Evolutionary conservation across 2,797 vertebrate species (phyloP), one percentile per base, ranked within the genome.

Genomic region (Danio tinwini): DNA sequence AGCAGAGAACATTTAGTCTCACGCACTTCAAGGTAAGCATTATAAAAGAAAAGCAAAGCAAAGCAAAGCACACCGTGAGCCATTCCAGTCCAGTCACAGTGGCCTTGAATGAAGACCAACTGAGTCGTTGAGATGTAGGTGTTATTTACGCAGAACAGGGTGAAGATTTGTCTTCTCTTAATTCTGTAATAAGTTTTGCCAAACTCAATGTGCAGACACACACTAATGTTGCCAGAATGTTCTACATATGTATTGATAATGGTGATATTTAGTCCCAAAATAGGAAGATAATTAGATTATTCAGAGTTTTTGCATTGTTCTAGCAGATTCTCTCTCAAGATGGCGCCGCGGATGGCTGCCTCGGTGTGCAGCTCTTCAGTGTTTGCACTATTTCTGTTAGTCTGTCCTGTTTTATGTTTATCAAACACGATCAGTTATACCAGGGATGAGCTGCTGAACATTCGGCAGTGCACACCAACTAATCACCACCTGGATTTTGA

Each of bases 31-130:
- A 21, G 79, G n/a, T 71, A 82, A 65, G 53, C 78, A 79, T 21
- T 39, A 11, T 39, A 47, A 16, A 52, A 52, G 39, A 40, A 73
- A 62, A 58, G 58, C 8, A 13, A 52, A 17, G 55, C 53, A 58
- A 52, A 42, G 55, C 53, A 58, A 42, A 42, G 68, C 11, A 5
- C 76, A 56, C 78, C 83, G 64, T 53, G 74, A 58, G 39, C 4
- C 11, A 44, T 21, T 14, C 19, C 49, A 53, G 42, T 80, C 55
- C 5, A 80, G 82, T 83, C 71, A 75, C 50, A 69, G 78, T 71
- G 85, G 4, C 89, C 87, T 88, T 89, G 86, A 29, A 11, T 55
- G 59, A 82, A 85, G 69, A 14, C 47, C 17, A n/a, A 17, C 39
- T 1, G 50, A 59, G 63, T 50, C 29, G 21, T 42, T 13, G 17